Evolutionary conservation across 2,113 vertebrate genomes (phyloP), one percentile per base, ranked within the genome.

Genomic region (Merops nubicus): DNA sequence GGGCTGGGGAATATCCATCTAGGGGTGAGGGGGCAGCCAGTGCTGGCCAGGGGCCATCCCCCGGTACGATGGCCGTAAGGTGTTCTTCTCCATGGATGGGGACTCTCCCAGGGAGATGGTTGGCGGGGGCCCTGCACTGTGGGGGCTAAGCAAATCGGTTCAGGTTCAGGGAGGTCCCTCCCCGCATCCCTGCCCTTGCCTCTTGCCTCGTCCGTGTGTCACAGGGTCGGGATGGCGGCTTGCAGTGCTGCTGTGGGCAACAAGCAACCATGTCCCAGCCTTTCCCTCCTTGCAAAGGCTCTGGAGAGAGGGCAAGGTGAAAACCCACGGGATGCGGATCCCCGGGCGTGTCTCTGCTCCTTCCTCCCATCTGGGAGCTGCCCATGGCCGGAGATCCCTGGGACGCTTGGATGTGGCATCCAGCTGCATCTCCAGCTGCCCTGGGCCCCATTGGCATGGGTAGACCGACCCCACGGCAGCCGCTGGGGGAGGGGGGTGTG

Each of bases 131-230:
- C 23, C 22, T n/a, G n/a, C 25, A 2, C 47, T 0, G 0, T 26
- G 51, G 0, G 23, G 5, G 47, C 29, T 25, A 64, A 21, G 22
- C 0, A 0, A 0, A 0, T 15, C 21, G 40, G 2, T 75, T 38
- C 18, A 53, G 51, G 20, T 51, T 92, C 1, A 1, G 12, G 0
- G 2, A 6, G 3, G 15, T 60, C 3, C 5, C 4, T n/a, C 9
- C 9, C 11, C 0, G 0, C 0, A 0, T 3, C 23, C 25, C 26
- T 0, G 3, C 42, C 42, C 23, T 19, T 50, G 34, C 34, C 77
- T 54, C 11, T 31, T 28, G 36, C 50, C 14, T 5, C 11, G 4
- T 13, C 22, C 33, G 19, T 8, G n/a, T 22, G 21, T 64, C 0
- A 1, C 0, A 3, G 57, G 29, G 34, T 14, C 68, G 45, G 1